phyloP scores from a whole-genome alignment of 2,888 invertebrate genomes.

The Eupeodes luniger region DNA sequence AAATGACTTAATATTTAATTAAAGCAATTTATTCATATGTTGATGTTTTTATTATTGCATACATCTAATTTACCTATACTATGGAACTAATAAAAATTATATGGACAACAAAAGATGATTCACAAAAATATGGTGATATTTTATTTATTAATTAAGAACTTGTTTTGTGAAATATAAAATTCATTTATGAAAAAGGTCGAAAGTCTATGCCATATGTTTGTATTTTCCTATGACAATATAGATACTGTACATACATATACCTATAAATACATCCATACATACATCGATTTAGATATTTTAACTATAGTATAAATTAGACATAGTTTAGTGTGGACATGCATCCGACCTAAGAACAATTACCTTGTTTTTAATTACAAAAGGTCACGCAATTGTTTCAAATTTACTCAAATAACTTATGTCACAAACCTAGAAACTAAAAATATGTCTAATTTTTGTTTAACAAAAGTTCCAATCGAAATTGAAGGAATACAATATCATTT shows the following conservation, averaged over 20 bases:
- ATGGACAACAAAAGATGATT: neutral
- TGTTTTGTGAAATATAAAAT: conserved; percentile 6
- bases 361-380: conserved; percentile 60
- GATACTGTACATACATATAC: neutral
- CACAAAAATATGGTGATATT: conserved; percentile 21
- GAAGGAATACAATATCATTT: neutral
- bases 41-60: too few species aligned
- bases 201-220: conserved; percentile 8
- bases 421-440: conserved; percentile 35
- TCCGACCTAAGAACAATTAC: conserved; percentile 28
- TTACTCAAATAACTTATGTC: conserved; percentile 46
- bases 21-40: too few species aligned
- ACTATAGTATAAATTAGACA: conserved; percentile 5
- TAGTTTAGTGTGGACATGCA: conserved; percentile 19
- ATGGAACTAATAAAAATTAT: neutral
- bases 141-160: conserved; percentile 32
- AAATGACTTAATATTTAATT: too few species aligned
- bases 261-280: neutral
- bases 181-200: conserved; percentile 62
- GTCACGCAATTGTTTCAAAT: conserved; percentile 63
- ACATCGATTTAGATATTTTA: neutral
- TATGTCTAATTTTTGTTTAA: neutral
- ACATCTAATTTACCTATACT: too few species aligned
- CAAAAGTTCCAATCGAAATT: neutral
- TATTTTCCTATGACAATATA: neutral